These are phyloP conservation scores for Portunus trituberculatus DNA, from an alignment of 1,140 invertebrate species.

Conservation along the genomic window DNA sequence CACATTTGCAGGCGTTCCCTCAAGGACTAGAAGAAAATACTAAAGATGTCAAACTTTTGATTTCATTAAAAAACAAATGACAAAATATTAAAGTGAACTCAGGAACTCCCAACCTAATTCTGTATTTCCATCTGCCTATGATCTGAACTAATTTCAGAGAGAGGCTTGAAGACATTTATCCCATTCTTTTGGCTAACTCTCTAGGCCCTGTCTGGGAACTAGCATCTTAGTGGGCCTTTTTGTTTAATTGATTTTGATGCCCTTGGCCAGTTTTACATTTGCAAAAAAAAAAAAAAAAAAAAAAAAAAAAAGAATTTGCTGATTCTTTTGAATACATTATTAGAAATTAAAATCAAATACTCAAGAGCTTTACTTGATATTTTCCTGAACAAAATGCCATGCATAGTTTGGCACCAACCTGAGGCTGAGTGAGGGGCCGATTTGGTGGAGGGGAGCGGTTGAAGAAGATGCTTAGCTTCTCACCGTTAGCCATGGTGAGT, in stretches of 20 bases:
- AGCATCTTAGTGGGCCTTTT: too few relatives aligned
- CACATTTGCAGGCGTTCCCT: too few relatives aligned
- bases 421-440: not conserved
- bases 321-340: not conserved
- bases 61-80: not conserved
- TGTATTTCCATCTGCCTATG: too few relatives aligned
- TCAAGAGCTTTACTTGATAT: not conserved
- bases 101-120: not conserved
- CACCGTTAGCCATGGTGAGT: conserved; percentile 51
- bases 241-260: too few relatives aligned
- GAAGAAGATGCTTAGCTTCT: conserved; percentile 2
- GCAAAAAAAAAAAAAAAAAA: not conserved
- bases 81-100: not conserved
- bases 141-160: too few relatives aligned
- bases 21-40: too few relatives aligned
- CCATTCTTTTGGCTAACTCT: too few relatives aligned
- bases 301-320: not conserved
- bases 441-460: conserved; percentile 60
- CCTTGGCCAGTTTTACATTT: not conserved
- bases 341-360: not conserved
- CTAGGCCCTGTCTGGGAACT: not conserved
- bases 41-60: not conserved
- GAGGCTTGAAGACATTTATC: too few relatives aligned
- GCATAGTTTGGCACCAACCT: not conserved
- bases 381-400: not conserved